These are phyloP conservation scores for Sterrhoptilus dennistouni DNA, from an alignment of 2,113 vertebrate genomes.

Conservation along the genomic window DNA sequence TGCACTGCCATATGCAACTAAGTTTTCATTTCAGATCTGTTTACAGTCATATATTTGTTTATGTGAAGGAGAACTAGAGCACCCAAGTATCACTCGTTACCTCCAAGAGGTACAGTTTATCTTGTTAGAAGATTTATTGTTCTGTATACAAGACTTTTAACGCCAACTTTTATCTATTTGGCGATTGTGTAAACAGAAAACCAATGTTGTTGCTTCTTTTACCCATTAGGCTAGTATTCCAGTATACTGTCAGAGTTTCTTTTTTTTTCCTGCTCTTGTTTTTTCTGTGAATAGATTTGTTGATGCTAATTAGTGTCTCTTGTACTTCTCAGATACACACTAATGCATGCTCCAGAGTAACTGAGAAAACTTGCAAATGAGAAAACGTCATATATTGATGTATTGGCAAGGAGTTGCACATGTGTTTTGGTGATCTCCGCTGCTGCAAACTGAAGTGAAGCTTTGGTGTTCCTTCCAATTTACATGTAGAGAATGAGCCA, in stretches of 20 bases:
- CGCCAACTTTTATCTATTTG: neutral
- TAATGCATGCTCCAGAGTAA: neutral
- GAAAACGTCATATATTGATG: neutral
- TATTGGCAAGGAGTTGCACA: neutral
- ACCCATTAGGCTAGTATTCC: neutral
- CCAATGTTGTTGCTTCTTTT: neutral
- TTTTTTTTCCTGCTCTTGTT: neutral
- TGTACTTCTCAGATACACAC: neutral
- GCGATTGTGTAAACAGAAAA: neutral
- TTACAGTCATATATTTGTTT: neutral
- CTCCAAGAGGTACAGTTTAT: slow-evolving; percentile 1
- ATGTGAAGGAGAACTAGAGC: neutral
- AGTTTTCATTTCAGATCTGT: neutral
- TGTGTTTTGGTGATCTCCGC: neutral
- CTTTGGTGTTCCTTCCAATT: neutral
- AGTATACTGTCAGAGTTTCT: neutral
- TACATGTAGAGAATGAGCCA: neutral
- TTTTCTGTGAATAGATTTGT: neutral
- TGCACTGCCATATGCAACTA: neutral
- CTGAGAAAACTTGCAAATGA: neutral
- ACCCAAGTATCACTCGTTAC: neutral
- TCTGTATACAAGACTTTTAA: slow-evolving; percentile 29
- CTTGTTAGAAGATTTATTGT: neutral
- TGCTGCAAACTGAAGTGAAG: neutral
- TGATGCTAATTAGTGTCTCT: neutral